A percentile compares a stretch with the other conserved stretches of the same genome.
Conservation (phyloP, 1,140 invertebrate genomes). For the Penaeus japonicus region DNA sequence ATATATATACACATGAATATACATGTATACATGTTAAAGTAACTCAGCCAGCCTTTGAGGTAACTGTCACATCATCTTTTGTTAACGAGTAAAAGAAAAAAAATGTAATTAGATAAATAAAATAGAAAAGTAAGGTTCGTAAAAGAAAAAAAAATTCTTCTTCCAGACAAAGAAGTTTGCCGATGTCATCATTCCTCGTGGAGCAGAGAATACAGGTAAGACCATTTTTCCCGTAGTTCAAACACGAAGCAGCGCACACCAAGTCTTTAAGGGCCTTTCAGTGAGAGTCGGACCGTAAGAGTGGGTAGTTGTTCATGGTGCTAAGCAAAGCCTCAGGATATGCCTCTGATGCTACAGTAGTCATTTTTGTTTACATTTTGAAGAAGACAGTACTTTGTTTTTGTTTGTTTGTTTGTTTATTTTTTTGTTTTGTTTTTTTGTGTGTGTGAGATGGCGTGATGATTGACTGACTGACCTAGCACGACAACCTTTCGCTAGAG, state of each 20-base stretch:
- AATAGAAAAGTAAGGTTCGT: no score
- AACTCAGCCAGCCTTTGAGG: not conserved
- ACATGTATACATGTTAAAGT: not conserved
- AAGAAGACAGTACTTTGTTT: not conserved
- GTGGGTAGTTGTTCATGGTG: not conserved
- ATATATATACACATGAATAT: not conserved
- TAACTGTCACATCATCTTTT: no score
- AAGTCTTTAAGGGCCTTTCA: not conserved
- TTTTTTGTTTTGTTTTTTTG: no score
- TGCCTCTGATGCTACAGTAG: slow-evolving; percentile 44
- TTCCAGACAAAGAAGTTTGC: slow-evolving; percentile 98
- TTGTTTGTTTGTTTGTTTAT: not conserved
- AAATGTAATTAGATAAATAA: not conserved
- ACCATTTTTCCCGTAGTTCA: not conserved
- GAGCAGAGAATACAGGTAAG: slow-evolving; percentile 94
- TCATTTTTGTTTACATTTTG: not conserved
- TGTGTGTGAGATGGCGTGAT: no score
- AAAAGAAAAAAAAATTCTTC: slow-evolving; percentile 42
- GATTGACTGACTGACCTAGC: not conserved
- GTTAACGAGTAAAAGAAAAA: not conserved
- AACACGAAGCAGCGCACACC: not conserved
- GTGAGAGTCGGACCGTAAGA: not conserved
- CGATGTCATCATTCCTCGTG: slow-evolving; percentile 97
- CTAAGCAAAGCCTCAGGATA: slow-evolving; percentile 13
- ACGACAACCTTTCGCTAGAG: not conserved